Evolutionary conservation across 1,140 invertebrate species (phyloP).

Genomic region (Drosophila takahashii): DNA sequence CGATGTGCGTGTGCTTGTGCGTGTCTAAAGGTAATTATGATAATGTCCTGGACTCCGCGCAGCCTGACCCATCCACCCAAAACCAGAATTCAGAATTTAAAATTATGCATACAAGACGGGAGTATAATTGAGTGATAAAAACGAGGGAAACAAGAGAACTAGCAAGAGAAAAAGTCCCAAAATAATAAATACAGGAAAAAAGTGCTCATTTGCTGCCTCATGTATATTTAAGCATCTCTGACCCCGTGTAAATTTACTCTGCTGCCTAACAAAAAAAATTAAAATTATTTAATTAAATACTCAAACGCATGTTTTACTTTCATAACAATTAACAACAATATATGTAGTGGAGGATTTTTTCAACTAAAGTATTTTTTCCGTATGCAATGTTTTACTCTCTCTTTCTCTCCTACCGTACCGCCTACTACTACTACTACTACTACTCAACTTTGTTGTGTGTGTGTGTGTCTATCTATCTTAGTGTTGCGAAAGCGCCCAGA

Average conservation of each 20-base stretch:
- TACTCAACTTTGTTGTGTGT: conserved; percentile 52
- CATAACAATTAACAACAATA: conserved; percentile 41
- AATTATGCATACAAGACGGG: conserved; percentile 75
- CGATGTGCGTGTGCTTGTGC: conserved; percentile 36
- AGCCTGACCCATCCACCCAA: conserved; percentile 18
- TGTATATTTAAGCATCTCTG: conserved; percentile 58
- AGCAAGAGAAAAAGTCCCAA: conserved; percentile 17
- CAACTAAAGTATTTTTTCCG: conserved; percentile 76
- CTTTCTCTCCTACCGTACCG: conserved; percentile 65
- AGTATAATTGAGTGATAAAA: conserved; percentile 72
- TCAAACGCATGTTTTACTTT: conserved; percentile 65
- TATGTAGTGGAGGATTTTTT: conserved; percentile 77
- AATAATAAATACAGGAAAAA: conserved; percentile 17
- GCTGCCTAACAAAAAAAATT: conserved; percentile 47
- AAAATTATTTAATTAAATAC: conserved; percentile 25
- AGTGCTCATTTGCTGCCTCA: conserved; percentile 47
- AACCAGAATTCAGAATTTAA: conserved; percentile 48
- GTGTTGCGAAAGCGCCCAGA: conserved; percentile 53
- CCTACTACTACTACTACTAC: conserved; percentile 60
- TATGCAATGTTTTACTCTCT: conserved; percentile 80
- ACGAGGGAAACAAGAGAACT: conserved; percentile 21
- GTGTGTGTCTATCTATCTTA: conserved; percentile 40
- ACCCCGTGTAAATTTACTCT: conserved; percentile 70
- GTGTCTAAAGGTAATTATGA: conserved; percentile 67
- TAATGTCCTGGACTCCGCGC: conserved; percentile 57